These are phyloP conservation scores for Hirtodrosophila confusa DNA, from an alignment of 2,888 invertebrate species.

Conservation along the genomic window DNA sequence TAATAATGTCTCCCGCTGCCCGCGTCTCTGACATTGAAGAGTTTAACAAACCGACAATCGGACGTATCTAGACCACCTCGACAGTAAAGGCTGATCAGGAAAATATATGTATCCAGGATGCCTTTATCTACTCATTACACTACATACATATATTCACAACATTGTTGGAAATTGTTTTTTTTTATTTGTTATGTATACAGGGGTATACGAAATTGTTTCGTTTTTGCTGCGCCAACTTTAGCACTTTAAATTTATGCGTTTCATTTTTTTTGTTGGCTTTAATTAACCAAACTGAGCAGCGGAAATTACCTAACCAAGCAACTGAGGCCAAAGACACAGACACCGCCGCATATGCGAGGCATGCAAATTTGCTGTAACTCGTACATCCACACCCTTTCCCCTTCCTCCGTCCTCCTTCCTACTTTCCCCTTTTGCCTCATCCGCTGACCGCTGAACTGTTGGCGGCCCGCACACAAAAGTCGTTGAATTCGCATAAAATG, in stretches of 20 bases:
- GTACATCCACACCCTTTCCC: neutral
- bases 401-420: too few relatives aligned
- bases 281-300: constrained; percentile 56
- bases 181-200: constrained; percentile 1
- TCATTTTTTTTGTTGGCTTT: constrained; percentile 44
- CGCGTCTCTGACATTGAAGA: too few relatives aligned
- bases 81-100: too few relatives aligned
- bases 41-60: too few relatives aligned
- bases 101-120: too few relatives aligned
- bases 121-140: too few relatives aligned
- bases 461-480: constrained; percentile 38
- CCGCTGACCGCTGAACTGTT: constrained; percentile 7
- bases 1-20: too few relatives aligned
- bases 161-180: too few relatives aligned
- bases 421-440: too few relatives aligned
- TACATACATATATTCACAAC: too few relatives aligned
- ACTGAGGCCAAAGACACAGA: constrained; percentile 20
- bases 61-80: too few relatives aligned
- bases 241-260: constrained; percentile 51
- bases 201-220: constrained; percentile 14
- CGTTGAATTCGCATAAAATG: constrained; percentile 78
- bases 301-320: constrained; percentile 46
- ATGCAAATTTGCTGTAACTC: constrained; percentile 28
- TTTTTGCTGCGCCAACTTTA: constrained; percentile 26
- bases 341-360: constrained; percentile 19